Base-by-base conservation (phyloP, 2,113 vertebrate genomes). In the Bungarus multicinctus region DNA sequence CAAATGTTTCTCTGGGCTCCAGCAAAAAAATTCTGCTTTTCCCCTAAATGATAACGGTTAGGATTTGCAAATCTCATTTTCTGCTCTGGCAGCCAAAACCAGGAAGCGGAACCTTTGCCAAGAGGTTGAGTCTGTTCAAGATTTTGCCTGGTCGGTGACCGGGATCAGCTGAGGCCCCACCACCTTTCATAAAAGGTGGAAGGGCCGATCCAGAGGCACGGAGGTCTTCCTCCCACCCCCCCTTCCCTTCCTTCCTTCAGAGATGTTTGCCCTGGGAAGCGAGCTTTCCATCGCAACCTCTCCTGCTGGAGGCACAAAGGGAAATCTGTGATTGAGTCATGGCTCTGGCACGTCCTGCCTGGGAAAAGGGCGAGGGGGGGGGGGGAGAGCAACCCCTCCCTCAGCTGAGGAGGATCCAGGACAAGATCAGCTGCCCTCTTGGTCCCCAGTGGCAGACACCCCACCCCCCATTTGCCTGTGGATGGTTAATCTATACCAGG, bases 321-420 rank as follows among this genome's bases (percentile, higher is more conserved):
- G 92, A 81, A 91, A 93, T 93, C 90, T 94, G 74, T 60, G 5
- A 18, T 25, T 94, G 94, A 94, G 57, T 94, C 92, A 90, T 53
- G 50, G 52, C 69, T 55, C 52, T 89, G 94, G 94, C 94, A 87
- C 92, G 90, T 94, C 94, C 94, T 94, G 94, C 85, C 87, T 53
- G 3, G 45, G 5, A 43, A 53, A 27, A 14, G 69, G 47, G n/a
- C 1, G 85, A n/a, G 60, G 88, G 4, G 90, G 60, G 88, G 4
- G 90, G 23, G 18, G 90, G 43, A 4, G 9, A 39, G 91, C 34
- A 34, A 20, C 69, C 69, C 16, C 18, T 27, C 39, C 50, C 6
- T 16, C 30, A 69, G 30, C 11, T n/a, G 27, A 64, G 27, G 11
- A 34, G 52, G 5, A 22, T 4, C 14, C 2, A 57, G 86, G 47